phyloP scores from a whole-genome alignment of 2,888 invertebrate species.

The Agelastica alni region DNA sequence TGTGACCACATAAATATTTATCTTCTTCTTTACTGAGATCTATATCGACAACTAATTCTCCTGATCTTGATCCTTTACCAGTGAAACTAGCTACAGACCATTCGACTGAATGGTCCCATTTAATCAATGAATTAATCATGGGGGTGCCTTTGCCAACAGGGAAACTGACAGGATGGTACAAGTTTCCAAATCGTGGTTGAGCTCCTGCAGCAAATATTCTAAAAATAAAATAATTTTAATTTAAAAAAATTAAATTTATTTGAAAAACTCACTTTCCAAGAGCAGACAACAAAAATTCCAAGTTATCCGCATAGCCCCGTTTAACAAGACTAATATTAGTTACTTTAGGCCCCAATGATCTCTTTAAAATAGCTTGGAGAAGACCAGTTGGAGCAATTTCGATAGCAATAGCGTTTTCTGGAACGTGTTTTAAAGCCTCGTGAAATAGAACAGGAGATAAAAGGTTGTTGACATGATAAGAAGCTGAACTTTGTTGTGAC shows the following conservation, averaged over 20 bases:
- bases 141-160: slow-evolving; percentile 93
- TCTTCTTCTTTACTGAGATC: slow-evolving; percentile 76
- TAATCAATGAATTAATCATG: slow-evolving; percentile 81
- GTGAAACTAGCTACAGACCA: slow-evolving; percentile 86
- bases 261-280: slow-evolving; percentile 81
- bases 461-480: slow-evolving; percentile 95
- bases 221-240: slow-evolving; percentile 42
- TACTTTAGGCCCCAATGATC: slow-evolving; percentile 75
- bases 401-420: slow-evolving; percentile 84
- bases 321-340: slow-evolving; percentile 87
- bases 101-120: slow-evolving; percentile 90
- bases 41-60: slow-evolving; percentile 78
- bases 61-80: slow-evolving; percentile 65
- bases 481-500: slow-evolving; percentile 83
- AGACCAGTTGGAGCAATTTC: slow-evolving; percentile 96
- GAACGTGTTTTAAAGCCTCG: slow-evolving; percentile 83
- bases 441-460: slow-evolving; percentile 92
- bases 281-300: slow-evolving; percentile 73
- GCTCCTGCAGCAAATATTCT: slow-evolving; percentile 79
- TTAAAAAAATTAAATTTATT: no score
- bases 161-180: slow-evolving; percentile 77
- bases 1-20: slow-evolving; percentile 80
- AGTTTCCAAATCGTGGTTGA: slow-evolving; percentile 71
- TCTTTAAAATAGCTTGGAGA: slow-evolving; percentile 89
- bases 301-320: slow-evolving; percentile 75